Evolutionary conservation across 2,113 vertebrate species (phyloP).

Genomic region (Corvus moneduloides): DNA sequence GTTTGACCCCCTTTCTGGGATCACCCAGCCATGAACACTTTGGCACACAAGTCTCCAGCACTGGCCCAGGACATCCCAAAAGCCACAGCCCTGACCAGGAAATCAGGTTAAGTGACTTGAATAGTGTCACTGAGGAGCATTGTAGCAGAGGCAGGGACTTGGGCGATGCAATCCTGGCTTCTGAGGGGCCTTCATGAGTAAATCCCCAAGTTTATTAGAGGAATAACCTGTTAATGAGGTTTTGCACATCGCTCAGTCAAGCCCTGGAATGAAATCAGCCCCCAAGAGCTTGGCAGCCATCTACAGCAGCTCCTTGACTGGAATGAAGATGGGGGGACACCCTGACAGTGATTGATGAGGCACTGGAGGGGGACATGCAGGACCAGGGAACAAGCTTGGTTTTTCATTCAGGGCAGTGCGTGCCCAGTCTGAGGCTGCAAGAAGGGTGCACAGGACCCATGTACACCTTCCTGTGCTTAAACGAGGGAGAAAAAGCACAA

Average conservation of each 20-base stretch:
- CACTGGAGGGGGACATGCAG: not conserved
- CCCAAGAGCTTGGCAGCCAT: not conserved
- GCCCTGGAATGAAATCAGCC: not conserved
- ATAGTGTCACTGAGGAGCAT: not conserved
- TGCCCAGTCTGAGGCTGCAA: not conserved
- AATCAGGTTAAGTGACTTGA: not conserved
- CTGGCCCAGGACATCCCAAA: not conserved
- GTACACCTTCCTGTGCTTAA: not conserved
- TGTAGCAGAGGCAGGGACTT: not conserved
- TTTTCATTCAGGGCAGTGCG: not conserved
- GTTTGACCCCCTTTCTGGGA: not conserved
- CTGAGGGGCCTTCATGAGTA: not conserved
- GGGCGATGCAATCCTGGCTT: not conserved
- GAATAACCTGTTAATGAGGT: not conserved
- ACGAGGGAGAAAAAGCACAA: not conserved
- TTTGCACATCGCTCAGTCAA: not conserved
- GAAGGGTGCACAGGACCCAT: not conserved
- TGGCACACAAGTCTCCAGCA: not conserved
- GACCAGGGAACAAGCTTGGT: not conserved
- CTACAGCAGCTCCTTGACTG: not conserved
- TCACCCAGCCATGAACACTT: not conserved
- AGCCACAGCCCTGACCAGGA: rapidly evolving
- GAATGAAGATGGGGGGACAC: not conserved
- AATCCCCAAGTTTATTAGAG: not conserved
- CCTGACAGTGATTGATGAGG: not conserved